Conservation (phyloP, 2,797 vertebrate species). For the Pteronotus mesoamericanus region DNA sequence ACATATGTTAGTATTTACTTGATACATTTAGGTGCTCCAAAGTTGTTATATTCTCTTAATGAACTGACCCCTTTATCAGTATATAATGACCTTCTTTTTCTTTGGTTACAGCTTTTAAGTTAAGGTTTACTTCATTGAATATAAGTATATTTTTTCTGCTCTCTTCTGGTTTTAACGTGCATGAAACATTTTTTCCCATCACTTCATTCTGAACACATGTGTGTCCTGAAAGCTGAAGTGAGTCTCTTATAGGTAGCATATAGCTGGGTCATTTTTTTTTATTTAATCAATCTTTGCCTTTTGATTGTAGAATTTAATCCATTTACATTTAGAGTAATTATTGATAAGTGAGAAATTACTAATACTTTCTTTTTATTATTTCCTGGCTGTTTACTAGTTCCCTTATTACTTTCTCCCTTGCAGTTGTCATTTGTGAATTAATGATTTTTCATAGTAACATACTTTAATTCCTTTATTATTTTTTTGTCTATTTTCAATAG, state of each 20-base stretch:
- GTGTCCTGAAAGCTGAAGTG: not conserved
- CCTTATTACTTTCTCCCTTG: not conserved
- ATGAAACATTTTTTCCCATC: not conserved
- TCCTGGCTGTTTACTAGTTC: not conserved
- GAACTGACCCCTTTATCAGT: not conserved
- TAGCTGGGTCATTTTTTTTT: not conserved
- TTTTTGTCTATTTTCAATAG: not conserved
- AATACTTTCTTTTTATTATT: not conserved
- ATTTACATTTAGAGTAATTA: not conserved
- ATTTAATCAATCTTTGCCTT: not conserved
- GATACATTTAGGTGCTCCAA: not conserved
- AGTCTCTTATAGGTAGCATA: not conserved
- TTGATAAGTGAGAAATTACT: not conserved
- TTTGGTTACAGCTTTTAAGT: not conserved
- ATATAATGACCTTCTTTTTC: not conserved
- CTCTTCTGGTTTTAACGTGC: not conserved
- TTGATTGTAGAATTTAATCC: not conserved
- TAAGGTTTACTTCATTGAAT: not conserved
- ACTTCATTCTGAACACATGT: not conserved
- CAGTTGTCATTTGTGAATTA: not conserved
- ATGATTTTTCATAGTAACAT: not conserved
- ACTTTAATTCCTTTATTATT: not conserved
- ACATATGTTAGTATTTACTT: not conserved
- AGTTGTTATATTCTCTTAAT: not conserved
- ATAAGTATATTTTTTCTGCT: not conserved